These are phyloP conservation scores for Sparidentex hasta DNA, from an alignment of 2,797 vertebrate genomes.

Conservation along the genomic window DNA sequence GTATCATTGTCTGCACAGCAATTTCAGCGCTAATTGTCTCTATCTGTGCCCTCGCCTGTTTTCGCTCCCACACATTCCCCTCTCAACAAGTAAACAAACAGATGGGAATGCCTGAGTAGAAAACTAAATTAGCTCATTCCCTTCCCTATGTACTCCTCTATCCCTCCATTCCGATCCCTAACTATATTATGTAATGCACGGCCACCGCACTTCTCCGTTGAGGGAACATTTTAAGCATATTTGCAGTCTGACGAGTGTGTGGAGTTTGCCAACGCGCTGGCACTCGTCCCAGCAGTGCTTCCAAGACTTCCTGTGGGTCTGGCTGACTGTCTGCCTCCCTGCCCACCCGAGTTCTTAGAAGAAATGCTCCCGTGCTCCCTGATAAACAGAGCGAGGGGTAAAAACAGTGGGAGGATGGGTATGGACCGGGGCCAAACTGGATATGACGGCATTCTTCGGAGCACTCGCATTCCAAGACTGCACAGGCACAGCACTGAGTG, in stretches of 20 bases:
- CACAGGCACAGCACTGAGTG: slow-evolving; percentile 17
- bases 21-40: slow-evolving; percentile 29
- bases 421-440: slow-evolving; percentile 69
- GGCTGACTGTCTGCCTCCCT: slow-evolving; percentile 58
- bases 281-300: slow-evolving; percentile 63
- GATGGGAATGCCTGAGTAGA: slow-evolving; percentile 53
- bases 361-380: slow-evolving; percentile 51
- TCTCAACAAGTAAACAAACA: slow-evolving; percentile 66
- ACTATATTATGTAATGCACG: slow-evolving; percentile 73
- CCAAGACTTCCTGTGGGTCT: slow-evolving; percentile 70
- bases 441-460: slow-evolving; percentile 76
- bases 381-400: slow-evolving; percentile 50
- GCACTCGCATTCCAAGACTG: slow-evolving; percentile 72
- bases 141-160: slow-evolving; percentile 17
- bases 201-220: slow-evolving; percentile 53
- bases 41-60: not conserved
- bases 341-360: slow-evolving; percentile 39
- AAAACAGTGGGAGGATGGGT: slow-evolving; percentile 65
- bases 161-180: slow-evolving; percentile 51
- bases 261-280: slow-evolving; percentile 68
- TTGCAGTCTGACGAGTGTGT: slow-evolving; percentile 69
- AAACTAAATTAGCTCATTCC: slow-evolving; percentile 56
- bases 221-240: slow-evolving; percentile 75
- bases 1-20: slow-evolving; percentile 26
- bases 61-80: slow-evolving; percentile 27